Evolutionary conservation across 2,888 invertebrate species (phyloP), one percentile per base, ranked within the genome.

Genomic region (Prenolepis imparis): DNA sequence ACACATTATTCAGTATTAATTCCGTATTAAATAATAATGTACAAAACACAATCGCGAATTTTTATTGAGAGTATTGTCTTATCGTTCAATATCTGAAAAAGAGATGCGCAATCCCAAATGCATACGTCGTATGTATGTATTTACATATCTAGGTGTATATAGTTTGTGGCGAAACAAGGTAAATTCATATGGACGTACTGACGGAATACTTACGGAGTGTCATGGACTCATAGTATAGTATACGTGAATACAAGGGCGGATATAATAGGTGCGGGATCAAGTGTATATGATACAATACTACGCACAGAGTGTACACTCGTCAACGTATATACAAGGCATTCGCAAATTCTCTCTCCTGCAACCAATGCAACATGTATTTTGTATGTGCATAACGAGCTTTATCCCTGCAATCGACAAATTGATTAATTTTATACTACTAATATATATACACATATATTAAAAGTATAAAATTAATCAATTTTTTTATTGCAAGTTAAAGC

Each of bases 311-410:
- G 21, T 6, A 55, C 2, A 32, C 21, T n/a, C 18, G 24, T 57
- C 21, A 48, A 39, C 48, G 12, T 66, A 59, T 41, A 44, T 70
- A 64, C 70, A 66, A 28, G n/a, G 59, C 18, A 36, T 77, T 59
- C 44, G 75, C 59, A 66, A 67, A 67, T 78, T 57, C 66, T 78
- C 64, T 73, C 64, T 82, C 24, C 70, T 36, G 78, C 70, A 80
- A 80, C 36, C 70, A 77, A 77, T 66, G 41, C 78, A 11, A 21
- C 57, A 78, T 70, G 36, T 70, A 80, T 70, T 24, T 55, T 36
- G 70, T 24, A 61, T 48, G 70, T 80, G 8, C n/a, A n/a, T 52
- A 80, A 61, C 70, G 78, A 80, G 78, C 44, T 59, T 44, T 59
- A 57, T 70, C 18, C 18, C 8, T 15, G n/a, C 70, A 44, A 11